Conservation (phyloP, 2,797 vertebrate genomes). For the Rhadinocentrus ornatus region DNA sequence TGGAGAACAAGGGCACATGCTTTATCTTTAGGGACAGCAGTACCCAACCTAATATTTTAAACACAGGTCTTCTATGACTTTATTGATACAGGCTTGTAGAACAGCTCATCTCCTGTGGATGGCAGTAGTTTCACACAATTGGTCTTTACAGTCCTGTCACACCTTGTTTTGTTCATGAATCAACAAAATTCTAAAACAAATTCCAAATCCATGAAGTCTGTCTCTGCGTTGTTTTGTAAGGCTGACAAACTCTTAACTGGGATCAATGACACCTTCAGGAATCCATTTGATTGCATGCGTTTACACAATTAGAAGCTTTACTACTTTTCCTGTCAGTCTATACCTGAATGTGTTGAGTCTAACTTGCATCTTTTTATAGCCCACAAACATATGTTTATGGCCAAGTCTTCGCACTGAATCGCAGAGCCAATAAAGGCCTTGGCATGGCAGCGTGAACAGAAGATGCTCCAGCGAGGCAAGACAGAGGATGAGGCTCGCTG, state of each 20-base stretch:
- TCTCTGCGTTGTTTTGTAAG: neutral
- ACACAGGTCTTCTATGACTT: neutral
- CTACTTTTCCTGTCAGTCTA: too few species aligned
- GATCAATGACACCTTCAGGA: neutral
- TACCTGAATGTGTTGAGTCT: conserved; percentile 4
- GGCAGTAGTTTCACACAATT: conserved; percentile 62
- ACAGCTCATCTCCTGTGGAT: conserved; percentile 60
- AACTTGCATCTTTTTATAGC: conserved; percentile 10
- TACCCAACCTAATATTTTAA: too few species aligned
- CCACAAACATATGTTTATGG: conserved; percentile 22
- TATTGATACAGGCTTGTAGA: conserved; percentile 9
- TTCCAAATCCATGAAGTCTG: neutral
- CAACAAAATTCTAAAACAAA: conserved; percentile 1
- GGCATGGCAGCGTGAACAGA: conserved; percentile 42
- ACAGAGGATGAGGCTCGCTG: conserved; percentile 45
- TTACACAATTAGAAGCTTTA: too few species aligned
- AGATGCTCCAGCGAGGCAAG: conserved; percentile 51
- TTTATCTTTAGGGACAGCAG: too few species aligned
- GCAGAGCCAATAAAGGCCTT: conserved; percentile 38
- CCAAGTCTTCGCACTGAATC: conserved; percentile 21
- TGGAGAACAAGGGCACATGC: too few species aligned
- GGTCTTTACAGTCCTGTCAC: conserved; percentile 1
- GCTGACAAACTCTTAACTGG: neutral
- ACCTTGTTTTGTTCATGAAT: conserved; percentile 38
- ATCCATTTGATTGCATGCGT: neutral